phyloP scores from a whole-genome alignment of 1,140 invertebrate species.

The Ceratina calcarata region DNA sequence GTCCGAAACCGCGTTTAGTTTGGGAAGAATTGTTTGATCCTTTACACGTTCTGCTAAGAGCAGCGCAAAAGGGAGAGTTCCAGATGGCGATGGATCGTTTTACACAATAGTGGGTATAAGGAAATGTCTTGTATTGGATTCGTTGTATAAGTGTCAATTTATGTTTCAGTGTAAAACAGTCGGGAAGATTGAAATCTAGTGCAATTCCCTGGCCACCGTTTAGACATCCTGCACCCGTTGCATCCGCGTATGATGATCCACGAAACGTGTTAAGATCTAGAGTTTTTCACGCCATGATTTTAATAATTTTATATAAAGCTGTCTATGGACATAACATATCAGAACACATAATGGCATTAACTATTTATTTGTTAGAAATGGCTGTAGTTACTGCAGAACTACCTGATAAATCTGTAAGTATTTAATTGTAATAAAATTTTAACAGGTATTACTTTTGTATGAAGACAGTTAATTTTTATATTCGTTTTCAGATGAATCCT shows the following conservation, averaged over 20 bases:
- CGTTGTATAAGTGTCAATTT: not conserved
- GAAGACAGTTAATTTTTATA: slow-evolving; percentile 1
- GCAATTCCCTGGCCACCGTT: slow-evolving; percentile 92
- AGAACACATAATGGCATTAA: slow-evolving; percentile 91
- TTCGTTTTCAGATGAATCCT: slow-evolving; percentile 72
- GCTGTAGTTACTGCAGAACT: slow-evolving; percentile 86
- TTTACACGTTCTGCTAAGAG: slow-evolving; percentile 93
- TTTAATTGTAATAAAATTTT: not conserved
- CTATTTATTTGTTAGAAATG: slow-evolving; percentile 93
- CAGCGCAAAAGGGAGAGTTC: slow-evolving; percentile 95
- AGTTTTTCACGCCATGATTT: slow-evolving; percentile 92
- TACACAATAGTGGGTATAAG: slow-evolving; percentile 87
- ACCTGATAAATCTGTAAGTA: slow-evolving; percentile 76
- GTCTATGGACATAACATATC: slow-evolving; percentile 88
- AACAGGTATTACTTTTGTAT: not conserved
- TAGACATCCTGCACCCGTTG: slow-evolving; percentile 85
- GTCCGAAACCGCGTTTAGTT: slow-evolving; percentile 89
- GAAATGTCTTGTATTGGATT: not conserved
- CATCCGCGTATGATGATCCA: slow-evolving; percentile 87
- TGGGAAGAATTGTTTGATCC: slow-evolving; percentile 97
- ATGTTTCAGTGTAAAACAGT: slow-evolving; percentile 82
- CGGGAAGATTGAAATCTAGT: slow-evolving; percentile 84
- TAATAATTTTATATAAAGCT: slow-evolving; percentile 92
- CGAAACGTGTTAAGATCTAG: slow-evolving; percentile 86
- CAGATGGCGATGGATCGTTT: slow-evolving; percentile 96